Evolutionary conservation across 2,797 vertebrate genomes (phyloP).

Genomic region (Remorina albescens): DNA sequence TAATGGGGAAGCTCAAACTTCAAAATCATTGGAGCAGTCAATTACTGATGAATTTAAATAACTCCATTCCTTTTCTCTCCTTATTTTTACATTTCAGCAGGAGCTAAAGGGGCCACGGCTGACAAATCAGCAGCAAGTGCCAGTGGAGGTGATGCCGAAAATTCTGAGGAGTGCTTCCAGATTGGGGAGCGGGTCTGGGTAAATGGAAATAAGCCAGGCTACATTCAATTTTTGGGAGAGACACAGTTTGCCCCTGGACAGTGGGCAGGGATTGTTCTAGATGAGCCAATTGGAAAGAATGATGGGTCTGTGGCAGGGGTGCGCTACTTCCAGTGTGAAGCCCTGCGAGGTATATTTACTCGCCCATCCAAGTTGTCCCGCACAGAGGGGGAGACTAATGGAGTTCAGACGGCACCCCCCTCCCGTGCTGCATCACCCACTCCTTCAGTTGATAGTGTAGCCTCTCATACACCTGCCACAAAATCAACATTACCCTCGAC

Average conservation of each 20-base stretch:
- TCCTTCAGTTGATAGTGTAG: constrained; percentile 80
- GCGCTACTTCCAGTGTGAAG: constrained; percentile 96
- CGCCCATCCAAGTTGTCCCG: constrained; percentile 93
- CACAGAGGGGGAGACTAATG: constrained; percentile 93
- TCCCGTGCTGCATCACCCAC: constrained; percentile 90
- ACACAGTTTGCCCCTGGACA: constrained; percentile 98
- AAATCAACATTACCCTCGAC: constrained; percentile 81
- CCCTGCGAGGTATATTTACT: constrained; percentile 96
- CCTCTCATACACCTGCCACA: constrained; percentile 83
- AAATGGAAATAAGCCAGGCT: constrained; percentile 96
- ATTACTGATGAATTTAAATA: neutral
- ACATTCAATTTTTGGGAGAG: constrained; percentile 95
- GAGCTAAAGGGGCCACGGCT: constrained; percentile 78
- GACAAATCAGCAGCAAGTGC: constrained; percentile 82
- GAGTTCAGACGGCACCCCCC: constrained; percentile 84
- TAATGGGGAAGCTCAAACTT: neutral
- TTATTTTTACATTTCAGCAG: constrained; percentile 35
- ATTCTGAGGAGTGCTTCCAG: constrained; percentile 89
- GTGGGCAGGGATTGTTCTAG: constrained; percentile 97
- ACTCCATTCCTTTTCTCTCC: neutral
- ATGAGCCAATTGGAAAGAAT: constrained; percentile 97
- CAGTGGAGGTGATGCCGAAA: constrained; percentile 79
- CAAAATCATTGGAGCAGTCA: neutral
- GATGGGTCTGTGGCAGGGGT: constrained; percentile 96
- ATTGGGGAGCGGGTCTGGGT: constrained; percentile 97